Percentiles rank a stretch among this genome's conserved stretches.
These are phyloP conservation scores for Seira sanloemensis DNA, from an alignment of 2,888 invertebrate species.

Conservation along the genomic window DNA sequence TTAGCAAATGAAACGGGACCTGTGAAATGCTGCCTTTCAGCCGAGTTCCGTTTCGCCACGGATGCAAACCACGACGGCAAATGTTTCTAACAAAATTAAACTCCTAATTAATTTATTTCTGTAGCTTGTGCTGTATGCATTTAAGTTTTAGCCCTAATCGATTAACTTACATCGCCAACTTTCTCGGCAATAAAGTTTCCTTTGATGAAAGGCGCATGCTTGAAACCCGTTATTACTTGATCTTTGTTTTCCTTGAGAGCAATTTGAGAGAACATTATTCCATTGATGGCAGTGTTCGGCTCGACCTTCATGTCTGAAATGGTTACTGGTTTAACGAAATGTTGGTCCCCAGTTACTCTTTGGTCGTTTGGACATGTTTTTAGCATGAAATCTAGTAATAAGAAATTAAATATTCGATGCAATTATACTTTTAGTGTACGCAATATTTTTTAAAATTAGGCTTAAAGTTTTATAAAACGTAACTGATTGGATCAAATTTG, in stretches of 20 bases:
- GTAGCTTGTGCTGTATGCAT: not conserved
- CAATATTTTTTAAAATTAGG: not conserved
- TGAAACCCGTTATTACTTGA: constrained; percentile 55
- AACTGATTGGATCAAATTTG: constrained; percentile 18
- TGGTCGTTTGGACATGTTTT: constrained; percentile 37
- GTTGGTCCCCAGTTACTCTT: constrained; percentile 19
- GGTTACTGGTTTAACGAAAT: constrained; percentile 43
- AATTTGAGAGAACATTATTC: constrained; percentile 59
- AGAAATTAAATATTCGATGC: not conserved
- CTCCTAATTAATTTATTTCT: not conserved
- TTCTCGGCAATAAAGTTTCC: constrained; percentile 15
- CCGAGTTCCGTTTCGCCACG: constrained; percentile 46
- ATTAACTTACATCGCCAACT: constrained; percentile 29
- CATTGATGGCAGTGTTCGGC: constrained; percentile 46
- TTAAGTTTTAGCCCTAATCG: not conserved
- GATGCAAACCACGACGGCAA: constrained; percentile 59
- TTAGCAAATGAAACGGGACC: constrained; percentile 36
- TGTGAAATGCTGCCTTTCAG: constrained; percentile 34
- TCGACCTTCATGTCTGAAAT: constrained; percentile 2
- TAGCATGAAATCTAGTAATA: constrained; percentile 49
- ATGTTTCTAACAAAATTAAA: constrained; percentile 48
- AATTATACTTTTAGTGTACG: not conserved
- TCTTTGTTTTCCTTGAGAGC: constrained; percentile 42
- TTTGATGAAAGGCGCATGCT: constrained; percentile 49
- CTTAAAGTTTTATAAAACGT: not conserved